Percentiles rank a stretch among this genome's conserved stretches.
These are phyloP conservation scores for Tyrophagus putrescentiae DNA, from an alignment of 1,140 invertebrate species.

Conservation along the genomic window DNA sequence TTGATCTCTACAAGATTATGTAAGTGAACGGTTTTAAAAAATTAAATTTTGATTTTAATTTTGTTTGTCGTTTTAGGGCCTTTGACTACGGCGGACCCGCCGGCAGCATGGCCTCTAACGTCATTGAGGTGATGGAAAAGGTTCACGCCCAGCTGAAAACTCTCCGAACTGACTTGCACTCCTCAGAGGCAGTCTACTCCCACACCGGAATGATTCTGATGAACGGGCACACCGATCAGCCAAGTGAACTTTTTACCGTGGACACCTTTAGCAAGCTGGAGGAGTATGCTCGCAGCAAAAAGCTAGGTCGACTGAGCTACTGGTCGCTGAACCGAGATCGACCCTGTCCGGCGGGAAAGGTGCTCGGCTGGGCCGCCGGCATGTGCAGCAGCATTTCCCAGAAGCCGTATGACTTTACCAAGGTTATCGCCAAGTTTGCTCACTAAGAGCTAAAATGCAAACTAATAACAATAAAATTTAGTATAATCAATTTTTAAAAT, in stretches of 20 bases:
- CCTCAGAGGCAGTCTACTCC: not conserved
- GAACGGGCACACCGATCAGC: constrained; percentile 21
- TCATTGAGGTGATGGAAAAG: constrained; percentile 13
- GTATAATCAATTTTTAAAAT: too few relatives aligned
- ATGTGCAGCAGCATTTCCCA: constrained; percentile 8
- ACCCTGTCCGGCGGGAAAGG: not conserved
- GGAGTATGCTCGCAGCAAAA: not conserved
- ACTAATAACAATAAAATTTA: too few relatives aligned
- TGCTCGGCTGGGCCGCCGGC: constrained; percentile 5
- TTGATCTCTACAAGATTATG: constrained; percentile 19
- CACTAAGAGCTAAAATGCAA: too few relatives aligned
- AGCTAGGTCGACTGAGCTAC: constrained; percentile 3
- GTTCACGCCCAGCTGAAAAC: constrained; percentile 7
- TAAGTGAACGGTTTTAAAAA: too few relatives aligned
- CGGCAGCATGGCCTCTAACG: not conserved
- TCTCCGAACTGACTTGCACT: not conserved
- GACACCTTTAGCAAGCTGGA: constrained; percentile 5
- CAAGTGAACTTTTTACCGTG: constrained; percentile 10
- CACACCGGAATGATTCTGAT: constrained; percentile 16
- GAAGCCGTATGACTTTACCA: constrained; percentile 4
- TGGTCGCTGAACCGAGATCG: constrained; percentile 18
- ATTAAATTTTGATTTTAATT: too few relatives aligned
- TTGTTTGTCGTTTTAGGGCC: too few relatives aligned
- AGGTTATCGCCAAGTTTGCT: constrained; percentile 9
- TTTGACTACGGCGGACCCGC: constrained; percentile 17